Evolutionary conservation across 2,888 invertebrate genomes (phyloP).

Genomic region (Nowickia ferox): DNA sequence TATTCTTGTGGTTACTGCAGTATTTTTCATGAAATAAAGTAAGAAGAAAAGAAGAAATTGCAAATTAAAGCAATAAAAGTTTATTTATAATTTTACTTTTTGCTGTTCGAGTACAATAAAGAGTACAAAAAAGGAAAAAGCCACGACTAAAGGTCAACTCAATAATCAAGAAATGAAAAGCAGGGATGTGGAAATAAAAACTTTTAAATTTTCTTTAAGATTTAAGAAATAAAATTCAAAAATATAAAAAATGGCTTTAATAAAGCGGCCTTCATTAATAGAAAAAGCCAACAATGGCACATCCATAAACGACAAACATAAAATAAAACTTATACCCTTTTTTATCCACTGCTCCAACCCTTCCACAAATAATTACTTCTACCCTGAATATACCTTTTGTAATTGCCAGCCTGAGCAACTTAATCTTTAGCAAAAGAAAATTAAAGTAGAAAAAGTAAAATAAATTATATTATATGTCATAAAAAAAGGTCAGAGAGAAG

Average conservation of each 20-base stretch:
- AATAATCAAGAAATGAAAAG: slow-evolving; percentile 28
- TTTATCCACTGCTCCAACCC: neutral
- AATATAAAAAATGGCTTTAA: too few species aligned
- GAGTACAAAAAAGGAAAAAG: slow-evolving; percentile 23
- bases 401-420: neutral
- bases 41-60: neutral
- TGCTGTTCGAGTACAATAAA: slow-evolving; percentile 25
- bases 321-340: neutral
- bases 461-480: neutral
- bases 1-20: slow-evolving; percentile 33
- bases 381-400: neutral
- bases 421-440: slow-evolving; percentile 24
- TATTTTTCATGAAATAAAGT: slow-evolving; percentile 19
- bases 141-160: slow-evolving; percentile 46
- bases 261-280: too few species aligned
- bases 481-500: neutral
- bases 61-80: slow-evolving; percentile 25
- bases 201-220: neutral
- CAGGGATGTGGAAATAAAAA: slow-evolving; percentile 27
- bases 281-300: too few species aligned
- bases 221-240: neutral
- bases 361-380: neutral
- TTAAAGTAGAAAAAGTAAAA: neutral
- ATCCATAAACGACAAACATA: too few species aligned
- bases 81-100: slow-evolving; percentile 53